These are phyloP conservation scores for Apeltes quadracus DNA, from an alignment of 2,113 vertebrate genomes.

Conservation along the genomic window DNA sequence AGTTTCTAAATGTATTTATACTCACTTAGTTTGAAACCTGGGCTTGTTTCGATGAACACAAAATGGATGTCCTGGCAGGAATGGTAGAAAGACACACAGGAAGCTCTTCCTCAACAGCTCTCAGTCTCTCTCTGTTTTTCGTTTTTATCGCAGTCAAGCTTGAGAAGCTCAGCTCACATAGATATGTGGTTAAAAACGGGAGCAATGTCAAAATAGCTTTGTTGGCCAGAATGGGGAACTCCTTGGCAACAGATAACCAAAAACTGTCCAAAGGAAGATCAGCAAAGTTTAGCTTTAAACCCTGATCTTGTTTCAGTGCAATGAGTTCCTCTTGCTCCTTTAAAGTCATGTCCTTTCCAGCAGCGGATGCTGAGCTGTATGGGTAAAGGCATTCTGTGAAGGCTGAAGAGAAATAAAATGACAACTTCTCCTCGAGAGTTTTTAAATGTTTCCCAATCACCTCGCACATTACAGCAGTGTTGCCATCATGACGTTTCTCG, in stretches of 20 bases:
- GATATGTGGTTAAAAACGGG: slow-evolving; percentile 24
- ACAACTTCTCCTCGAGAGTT: slow-evolving; percentile 24
- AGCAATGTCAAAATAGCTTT: slow-evolving; percentile 22
- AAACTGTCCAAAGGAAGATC: slow-evolving; percentile 35
- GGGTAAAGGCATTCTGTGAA: slow-evolving; percentile 30
- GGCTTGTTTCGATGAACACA: neutral
- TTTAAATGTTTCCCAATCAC: slow-evolving; percentile 13
- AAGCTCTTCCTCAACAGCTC: neutral
- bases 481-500: slow-evolving; percentile 3
- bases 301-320: slow-evolving; percentile 35
- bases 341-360: slow-evolving; percentile 41
- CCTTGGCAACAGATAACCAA: slow-evolving; percentile 21
- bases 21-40: neutral
- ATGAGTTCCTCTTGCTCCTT: slow-evolving; percentile 45
- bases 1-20: too few relatives aligned
- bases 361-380: slow-evolving; percentile 4
- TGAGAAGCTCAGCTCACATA: slow-evolving; percentile 12
- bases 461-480: neutral
- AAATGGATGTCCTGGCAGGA: neutral
- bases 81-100: too few relatives aligned
- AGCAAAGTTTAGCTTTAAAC: slow-evolving; percentile 39
- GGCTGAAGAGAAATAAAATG: slow-evolving; percentile 19
- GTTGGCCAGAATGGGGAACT: slow-evolving; percentile 18
- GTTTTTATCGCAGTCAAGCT: slow-evolving; percentile 1
- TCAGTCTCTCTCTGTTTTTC: neutral